Evolutionary conservation across 1,140 invertebrate species (phyloP).

Genomic region (Chionoecetes opilio): DNA sequence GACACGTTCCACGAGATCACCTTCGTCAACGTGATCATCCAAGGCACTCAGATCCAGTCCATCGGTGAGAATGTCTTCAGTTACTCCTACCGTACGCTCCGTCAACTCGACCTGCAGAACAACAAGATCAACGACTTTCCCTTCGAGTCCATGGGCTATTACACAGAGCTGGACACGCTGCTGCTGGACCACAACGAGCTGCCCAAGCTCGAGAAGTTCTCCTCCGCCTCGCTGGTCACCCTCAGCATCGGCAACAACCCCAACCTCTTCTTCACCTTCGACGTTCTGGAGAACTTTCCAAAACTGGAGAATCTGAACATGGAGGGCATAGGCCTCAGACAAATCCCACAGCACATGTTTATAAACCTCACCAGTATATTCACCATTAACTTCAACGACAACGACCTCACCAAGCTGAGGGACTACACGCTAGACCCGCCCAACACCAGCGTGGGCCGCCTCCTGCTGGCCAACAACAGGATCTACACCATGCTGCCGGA

Average conservation of each 20-base stretch:
- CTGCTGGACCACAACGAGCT: conserved; percentile 49
- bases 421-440: conserved; percentile 24
- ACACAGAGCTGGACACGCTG: not conserved
- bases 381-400: conserved; percentile 3
- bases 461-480: too few species aligned
- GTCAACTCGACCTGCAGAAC: conserved; percentile 14
- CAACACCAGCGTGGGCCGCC: too few species aligned
- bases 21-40: conserved; percentile 35
- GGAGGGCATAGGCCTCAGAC: not conserved
- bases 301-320: not conserved
- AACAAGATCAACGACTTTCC: not conserved
- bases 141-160: conserved; percentile 29
- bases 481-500: too few species aligned
- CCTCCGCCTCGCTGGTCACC: not conserved
- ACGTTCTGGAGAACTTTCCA: not conserved
- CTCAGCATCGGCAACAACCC: conserved; percentile 36
- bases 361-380: not conserved
- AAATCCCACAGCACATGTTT: not conserved
- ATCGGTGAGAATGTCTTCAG: conserved; percentile 29
- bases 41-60: not conserved
- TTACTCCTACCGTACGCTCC: not conserved
- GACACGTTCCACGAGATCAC: not conserved
- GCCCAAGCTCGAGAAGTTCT: not conserved
- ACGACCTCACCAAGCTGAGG: not conserved
- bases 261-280: not conserved